Percentiles rank a stretch among this genome's conserved stretches.
Evolutionary conservation across 2,888 invertebrate species (phyloP).

Genomic region (Pachydiplax longipennis): DNA sequence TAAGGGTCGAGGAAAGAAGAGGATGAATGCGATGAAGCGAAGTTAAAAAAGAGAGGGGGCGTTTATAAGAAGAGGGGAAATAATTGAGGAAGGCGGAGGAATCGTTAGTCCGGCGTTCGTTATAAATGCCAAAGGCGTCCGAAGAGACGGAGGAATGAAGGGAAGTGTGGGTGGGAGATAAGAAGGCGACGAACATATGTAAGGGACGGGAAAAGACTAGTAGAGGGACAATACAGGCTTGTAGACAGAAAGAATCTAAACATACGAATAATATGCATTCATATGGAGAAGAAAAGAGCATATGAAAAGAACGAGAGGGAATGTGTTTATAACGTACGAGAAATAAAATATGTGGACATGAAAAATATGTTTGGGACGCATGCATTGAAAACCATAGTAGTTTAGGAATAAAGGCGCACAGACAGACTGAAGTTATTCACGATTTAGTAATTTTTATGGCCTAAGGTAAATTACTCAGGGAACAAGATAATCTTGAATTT

Average conservation of each 20-base stretch:
- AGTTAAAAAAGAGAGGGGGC: not conserved
- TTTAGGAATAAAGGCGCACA: too few relatives aligned
- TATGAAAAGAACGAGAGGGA: too few relatives aligned
- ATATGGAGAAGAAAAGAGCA: not conserved
- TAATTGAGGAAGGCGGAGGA: not conserved
- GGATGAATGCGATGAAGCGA: not conserved
- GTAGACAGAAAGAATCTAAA: not conserved
- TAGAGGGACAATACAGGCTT: not conserved
- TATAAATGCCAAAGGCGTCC: too few relatives aligned
- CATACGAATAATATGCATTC: too few relatives aligned
- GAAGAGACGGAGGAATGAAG: not conserved
- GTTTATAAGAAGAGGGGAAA: not conserved
- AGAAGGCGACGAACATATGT: not conserved
- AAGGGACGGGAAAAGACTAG: not conserved
- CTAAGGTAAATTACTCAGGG: too few relatives aligned
- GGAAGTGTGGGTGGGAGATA: not conserved
- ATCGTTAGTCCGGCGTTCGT: not conserved
- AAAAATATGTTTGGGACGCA: too few relatives aligned
- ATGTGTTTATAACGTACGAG: too few relatives aligned
- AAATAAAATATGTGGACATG: too few relatives aligned
- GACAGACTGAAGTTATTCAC: too few relatives aligned
- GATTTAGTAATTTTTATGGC: too few relatives aligned
- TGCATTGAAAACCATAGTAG: too few relatives aligned
- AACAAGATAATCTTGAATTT: too few relatives aligned
- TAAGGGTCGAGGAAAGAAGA: not conserved